A percentile compares a stretch with the other conserved stretches of the same genome.
Conservation (phyloP, 2,113 vertebrate species). For the Elanus axillaris region DNA sequence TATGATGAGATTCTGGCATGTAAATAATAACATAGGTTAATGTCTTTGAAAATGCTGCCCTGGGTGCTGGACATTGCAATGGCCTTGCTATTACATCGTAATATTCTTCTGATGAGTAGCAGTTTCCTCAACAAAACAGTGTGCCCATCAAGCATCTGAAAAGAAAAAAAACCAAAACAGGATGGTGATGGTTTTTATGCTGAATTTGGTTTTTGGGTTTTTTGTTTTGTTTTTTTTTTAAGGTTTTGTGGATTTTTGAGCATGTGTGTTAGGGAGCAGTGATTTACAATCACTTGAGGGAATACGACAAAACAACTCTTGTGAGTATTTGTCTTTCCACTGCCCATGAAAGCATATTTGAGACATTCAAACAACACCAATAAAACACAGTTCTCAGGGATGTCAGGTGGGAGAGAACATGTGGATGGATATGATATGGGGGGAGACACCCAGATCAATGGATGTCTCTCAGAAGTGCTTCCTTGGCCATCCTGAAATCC, state of each 20-base stretch:
- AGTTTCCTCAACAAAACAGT: background rate
- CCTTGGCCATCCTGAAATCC: background rate
- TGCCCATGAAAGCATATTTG: background rate
- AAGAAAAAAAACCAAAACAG: background rate
- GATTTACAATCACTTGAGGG: background rate
- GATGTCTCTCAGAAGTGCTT: background rate
- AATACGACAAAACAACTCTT: background rate
- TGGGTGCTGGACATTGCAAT: background rate
- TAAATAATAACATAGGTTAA: background rate
- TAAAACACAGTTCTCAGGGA: background rate
- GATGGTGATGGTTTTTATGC: background rate
- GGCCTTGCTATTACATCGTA: background rate
- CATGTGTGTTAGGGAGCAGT: background rate
- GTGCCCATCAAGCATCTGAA: background rate
- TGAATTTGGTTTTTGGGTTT: too few relatives aligned
- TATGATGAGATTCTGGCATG: background rate
- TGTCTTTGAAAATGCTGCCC: rapidly evolving
- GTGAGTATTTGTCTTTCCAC: background rate
- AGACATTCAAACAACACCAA: background rate
- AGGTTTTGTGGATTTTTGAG: background rate
- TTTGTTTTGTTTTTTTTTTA: rapidly evolving
- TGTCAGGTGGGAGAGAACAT: rapidly evolving
- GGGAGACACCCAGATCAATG: rapidly evolving
- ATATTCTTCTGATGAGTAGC: background rate
- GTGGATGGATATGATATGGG: background rate